These are phyloP conservation scores for Mormyrus iriodes DNA, from an alignment of 2,113 vertebrate genomes.

Conservation along the genomic window DNA sequence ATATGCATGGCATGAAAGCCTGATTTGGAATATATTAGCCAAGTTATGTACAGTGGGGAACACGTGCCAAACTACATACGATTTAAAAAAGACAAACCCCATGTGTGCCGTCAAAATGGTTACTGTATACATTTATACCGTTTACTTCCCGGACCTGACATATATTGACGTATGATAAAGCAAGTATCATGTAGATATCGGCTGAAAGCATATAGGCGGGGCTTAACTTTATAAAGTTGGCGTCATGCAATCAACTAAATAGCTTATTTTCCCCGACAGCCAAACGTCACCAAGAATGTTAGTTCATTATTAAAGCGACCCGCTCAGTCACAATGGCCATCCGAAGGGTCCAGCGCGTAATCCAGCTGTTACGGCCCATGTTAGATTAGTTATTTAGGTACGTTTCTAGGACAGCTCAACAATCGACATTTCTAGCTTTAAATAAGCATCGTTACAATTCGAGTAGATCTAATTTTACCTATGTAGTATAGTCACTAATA, in stretches of 20 bases:
- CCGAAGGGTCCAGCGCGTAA: not conserved
- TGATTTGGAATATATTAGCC: not conserved
- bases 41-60: not conserved
- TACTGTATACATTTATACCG: not conserved
- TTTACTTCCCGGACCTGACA: not conserved
- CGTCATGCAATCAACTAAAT: not conserved
- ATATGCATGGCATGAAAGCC: not conserved
- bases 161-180: not conserved
- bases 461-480: not conserved
- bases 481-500: not conserved
- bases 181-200: not conserved
- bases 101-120: not conserved
- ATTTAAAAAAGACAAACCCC: not conserved
- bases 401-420: not conserved
- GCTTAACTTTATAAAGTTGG: not conserved
- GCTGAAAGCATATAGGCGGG: not conserved
- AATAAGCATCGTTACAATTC: not conserved
- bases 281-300: not conserved
- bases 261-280: not conserved
- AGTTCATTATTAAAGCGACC: not conserved
- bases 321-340: not conserved
- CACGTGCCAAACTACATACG: not conserved
- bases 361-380: not conserved
- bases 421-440: not conserved
- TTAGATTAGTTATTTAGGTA: not conserved